Evolutionary conservation across 2,888 invertebrate genomes (phyloP), one percentile per base, ranked within the genome.

Genomic region (Omphaloscelis lunosa): DNA sequence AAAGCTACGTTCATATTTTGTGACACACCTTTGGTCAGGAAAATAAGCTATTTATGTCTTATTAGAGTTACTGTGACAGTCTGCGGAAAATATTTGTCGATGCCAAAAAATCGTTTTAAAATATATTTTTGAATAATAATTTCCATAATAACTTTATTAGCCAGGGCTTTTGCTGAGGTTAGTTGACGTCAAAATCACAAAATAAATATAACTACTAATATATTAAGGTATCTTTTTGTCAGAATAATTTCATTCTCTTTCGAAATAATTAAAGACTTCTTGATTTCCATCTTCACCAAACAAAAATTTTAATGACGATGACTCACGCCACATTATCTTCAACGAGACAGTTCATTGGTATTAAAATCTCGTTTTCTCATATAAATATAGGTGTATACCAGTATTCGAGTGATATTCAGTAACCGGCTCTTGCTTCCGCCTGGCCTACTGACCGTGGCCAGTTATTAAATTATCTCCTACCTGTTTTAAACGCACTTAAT

Each of bases 371-470:
- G 72, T 83, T 76, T 80, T 73, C 75, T n/a, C 74, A 61, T 79
- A 61, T 81, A 78, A 84, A 76, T 72, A n/a, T n/a, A n/a, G n/a
- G 20, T 70, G 59, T 56, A 72, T 65, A 86, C 77, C 73, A 68
- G 87, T 70, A 34, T 70, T 58, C 79, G 58, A 66, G 67, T 80
- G 75, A n/a, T n/a, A n/a, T n/a, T 71, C 58, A 80, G 73, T 41
- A 76, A 86, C 86, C 82, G 85, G 88, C 86, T 76, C 34, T 34
- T n/a, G 74, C 84, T 91, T 89, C 90, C 91, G 90, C 67, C 70
- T 90, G 91, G 59, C 89, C 90, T 77, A 91, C 83, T 91, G 89
- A 91, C 91, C 91, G 82, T 58, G 69, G 71, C 27, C 39, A 65
- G 79, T 77, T 86, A 86, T 77, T 80, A 81, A 79, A 76, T 80